Evolutionary conservation across 2,888 invertebrate genomes (phyloP), one percentile per base, ranked within the genome.

Genomic region (Amorpha juglandis): DNA sequence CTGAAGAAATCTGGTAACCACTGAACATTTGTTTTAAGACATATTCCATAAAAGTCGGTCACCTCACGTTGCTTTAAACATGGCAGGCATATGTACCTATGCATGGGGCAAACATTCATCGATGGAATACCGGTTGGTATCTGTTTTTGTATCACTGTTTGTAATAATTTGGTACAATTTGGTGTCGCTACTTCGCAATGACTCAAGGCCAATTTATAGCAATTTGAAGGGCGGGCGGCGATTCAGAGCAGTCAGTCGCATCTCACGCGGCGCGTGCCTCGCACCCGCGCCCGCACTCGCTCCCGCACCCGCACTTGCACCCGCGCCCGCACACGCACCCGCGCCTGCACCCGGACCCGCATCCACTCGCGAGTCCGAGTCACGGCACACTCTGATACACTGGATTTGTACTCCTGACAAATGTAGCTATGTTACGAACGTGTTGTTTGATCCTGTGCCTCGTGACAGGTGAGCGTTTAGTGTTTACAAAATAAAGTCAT

Each of bases 161-260:
- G 52, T 51, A 51, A 71, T 72, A 70, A 69, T 77, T 75, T 70
- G 68, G 75, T 74, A 72, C 74, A 74, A 75, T 75, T 79, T 74
- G 76, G 79, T 68, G 73, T 74, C 78, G 83, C 79, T 77, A 82
- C 75, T 76, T 78, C 78, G 80, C 78, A 74, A 73, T 71, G 78
- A 74, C 70, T 81, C 86, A 84, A 86, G 88, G 84, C 80, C 83
- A 85, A 83, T 84, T 79, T 78, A 72, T 73, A 77, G 75, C 58
- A 58, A 58, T 70, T 69, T 80, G 83, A 85, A 88, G 87, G 88
- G 88, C 88, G 87, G 88, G 87, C 88, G 87, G 86, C 71, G 68
- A 69, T 63, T 70, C 64, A 64, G 62, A 48, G 73, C 73, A 74
- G 74, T 76, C 79, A 72, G 71, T 75, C 80, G 79, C 71, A 67